Conservation (phyloP, 2,888 invertebrate genomes). For the Erebia ligea region DNA sequence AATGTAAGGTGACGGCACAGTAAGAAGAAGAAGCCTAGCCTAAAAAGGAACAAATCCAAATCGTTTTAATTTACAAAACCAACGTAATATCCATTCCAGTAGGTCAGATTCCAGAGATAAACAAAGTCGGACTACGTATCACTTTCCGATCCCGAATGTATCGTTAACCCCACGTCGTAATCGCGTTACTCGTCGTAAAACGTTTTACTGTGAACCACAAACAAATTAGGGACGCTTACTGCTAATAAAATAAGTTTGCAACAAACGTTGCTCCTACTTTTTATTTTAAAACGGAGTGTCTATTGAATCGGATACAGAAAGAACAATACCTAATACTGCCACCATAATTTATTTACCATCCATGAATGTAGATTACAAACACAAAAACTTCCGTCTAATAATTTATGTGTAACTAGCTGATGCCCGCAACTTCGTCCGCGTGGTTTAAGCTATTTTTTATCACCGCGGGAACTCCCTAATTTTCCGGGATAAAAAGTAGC, state of each 20-base stretch:
- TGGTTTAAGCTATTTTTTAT: no score
- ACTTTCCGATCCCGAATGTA: slow-evolving; percentile 60
- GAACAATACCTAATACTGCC: no score
- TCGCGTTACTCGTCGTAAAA: slow-evolving; percentile 66
- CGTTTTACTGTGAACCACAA: slow-evolving; percentile 66
- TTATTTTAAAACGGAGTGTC: not conserved
- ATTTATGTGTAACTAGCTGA: no score
- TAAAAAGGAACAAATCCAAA: not conserved
- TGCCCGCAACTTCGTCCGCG: no score
- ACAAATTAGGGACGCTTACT: slow-evolving; percentile 51
- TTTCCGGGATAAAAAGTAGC: no score
- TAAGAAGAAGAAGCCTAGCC: not conserved
- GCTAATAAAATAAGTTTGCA: slow-evolving; percentile 27
- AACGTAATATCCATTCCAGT: slow-evolving; percentile 36
- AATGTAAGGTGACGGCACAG: no score
- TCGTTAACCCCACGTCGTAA: slow-evolving; percentile 65
- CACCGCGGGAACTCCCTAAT: no score
- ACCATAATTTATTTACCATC: no score
- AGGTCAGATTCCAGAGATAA: slow-evolving; percentile 48
- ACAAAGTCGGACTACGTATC: slow-evolving; percentile 50
- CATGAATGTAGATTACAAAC: no score
- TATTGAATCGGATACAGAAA: no score
- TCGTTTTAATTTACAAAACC: slow-evolving; percentile 7
- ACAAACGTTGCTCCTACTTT: slow-evolving; percentile 15
- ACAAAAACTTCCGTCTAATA: no score